phyloP scores from a whole-genome alignment of 1,140 invertebrate genomes.

The Drosophila trapezifrons region DNA sequence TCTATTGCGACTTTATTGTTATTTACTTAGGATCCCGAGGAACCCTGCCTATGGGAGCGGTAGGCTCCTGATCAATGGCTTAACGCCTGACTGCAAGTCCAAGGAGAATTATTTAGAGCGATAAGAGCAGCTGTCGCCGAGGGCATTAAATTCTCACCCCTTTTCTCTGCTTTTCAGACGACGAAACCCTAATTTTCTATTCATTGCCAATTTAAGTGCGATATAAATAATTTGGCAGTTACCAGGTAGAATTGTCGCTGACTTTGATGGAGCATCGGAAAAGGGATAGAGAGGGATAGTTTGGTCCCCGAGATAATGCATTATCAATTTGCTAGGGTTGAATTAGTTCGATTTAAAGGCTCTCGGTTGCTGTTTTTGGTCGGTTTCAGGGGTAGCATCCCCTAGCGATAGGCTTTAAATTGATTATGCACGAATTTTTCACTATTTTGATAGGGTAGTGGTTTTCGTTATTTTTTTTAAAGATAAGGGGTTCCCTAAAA shows the following conservation, averaged over 20 bases:
- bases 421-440: slow-evolving; percentile 74
- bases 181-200: slow-evolving; percentile 64
- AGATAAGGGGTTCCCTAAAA: slow-evolving; percentile 25
- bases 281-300: slow-evolving; percentile 17
- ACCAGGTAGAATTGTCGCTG: slow-evolving; percentile 63
- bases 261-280: slow-evolving; percentile 70
- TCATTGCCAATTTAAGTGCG: slow-evolving; percentile 80
- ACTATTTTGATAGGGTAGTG: slow-evolving; percentile 59
- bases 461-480: slow-evolving; percentile 29
- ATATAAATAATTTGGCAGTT: slow-evolving; percentile 79
- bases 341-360: slow-evolving; percentile 69
- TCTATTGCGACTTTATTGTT: slow-evolving; percentile 53
- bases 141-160: slow-evolving; percentile 57
- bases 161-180: slow-evolving; percentile 26
- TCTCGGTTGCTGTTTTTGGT: slow-evolving; percentile 26
- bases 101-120: slow-evolving; percentile 57
- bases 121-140: slow-evolving; percentile 70
- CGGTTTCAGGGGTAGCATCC: slow-evolving; percentile 30
- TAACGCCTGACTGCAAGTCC: slow-evolving; percentile 51
- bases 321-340: slow-evolving; percentile 76
- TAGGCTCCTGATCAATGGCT: slow-evolving; percentile 63
- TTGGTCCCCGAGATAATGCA: slow-evolving; percentile 56
- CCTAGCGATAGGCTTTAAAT: slow-evolving; percentile 59
- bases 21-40: slow-evolving; percentile 65
- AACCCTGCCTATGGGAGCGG: slow-evolving; percentile 15